Evolutionary conservation across 2,888 invertebrate species (phyloP).

Genomic region (Tetragonisca angustula): DNA sequence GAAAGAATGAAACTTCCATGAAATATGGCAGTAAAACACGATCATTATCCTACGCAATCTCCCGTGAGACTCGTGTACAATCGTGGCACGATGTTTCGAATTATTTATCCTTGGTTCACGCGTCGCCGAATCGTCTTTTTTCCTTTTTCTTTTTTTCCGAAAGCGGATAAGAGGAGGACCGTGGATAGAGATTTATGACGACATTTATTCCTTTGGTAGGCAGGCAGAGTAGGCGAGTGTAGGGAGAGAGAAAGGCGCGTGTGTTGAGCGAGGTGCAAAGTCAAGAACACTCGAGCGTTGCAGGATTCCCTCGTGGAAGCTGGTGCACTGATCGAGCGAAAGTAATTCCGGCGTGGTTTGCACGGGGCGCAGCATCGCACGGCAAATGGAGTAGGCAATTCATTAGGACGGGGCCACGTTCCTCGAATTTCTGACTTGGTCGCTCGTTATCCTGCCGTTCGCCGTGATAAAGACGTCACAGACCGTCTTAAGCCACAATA

Average conservation of each 20-base stretch:
- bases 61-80: slow-evolving; percentile 2
- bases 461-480: slow-evolving; percentile 52
- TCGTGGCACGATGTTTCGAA: slow-evolving; percentile 21
- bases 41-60: background rate
- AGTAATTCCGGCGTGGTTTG: slow-evolving; percentile 58
- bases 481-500: slow-evolving; percentile 26
- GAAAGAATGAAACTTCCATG: background rate
- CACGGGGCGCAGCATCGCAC: slow-evolving; percentile 12
- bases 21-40: slow-evolving; percentile 14
- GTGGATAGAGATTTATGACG: slow-evolving; percentile 32
- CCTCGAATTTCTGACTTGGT: slow-evolving; percentile 58
- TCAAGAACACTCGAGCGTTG: slow-evolving; percentile 43
- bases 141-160: background rate
- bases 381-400: slow-evolving; percentile 68
- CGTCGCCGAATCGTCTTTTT: background rate
- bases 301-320: slow-evolving; percentile 38
- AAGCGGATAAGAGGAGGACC: background rate
- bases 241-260: background rate
- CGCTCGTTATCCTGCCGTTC: slow-evolving; percentile 61
- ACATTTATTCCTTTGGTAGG: slow-evolving; percentile 20
- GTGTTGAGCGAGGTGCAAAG: slow-evolving; percentile 37
- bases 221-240: too few relatives aligned
- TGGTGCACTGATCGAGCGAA: slow-evolving; percentile 61
- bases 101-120: slow-evolving; percentile 30
- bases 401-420: slow-evolving; percentile 65